These are phyloP conservation scores for Theretra japonica DNA, from an alignment of 2,888 invertebrate species.

Conservation along the genomic window DNA sequence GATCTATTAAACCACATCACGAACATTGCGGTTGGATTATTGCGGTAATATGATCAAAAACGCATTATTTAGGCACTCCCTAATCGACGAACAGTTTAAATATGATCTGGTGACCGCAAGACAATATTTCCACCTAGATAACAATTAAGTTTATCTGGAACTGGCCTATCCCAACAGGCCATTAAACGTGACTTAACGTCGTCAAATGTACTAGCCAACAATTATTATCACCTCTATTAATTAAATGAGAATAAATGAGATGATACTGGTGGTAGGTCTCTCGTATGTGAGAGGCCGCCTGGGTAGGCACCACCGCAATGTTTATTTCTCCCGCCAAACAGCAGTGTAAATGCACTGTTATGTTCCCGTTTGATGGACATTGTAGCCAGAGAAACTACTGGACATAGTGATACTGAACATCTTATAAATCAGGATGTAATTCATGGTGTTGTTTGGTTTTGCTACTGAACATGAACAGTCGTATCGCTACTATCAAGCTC, in stretches of 20 bases:
- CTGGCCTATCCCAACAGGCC: neutral
- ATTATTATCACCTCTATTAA: neutral
- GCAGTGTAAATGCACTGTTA: too few species aligned
- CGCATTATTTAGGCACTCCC: neutral
- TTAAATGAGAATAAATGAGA: neutral
- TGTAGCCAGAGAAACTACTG: too few species aligned
- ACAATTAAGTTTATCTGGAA: slow-evolving; percentile 11
- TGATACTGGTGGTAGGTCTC: too few species aligned
- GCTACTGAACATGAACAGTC: too few species aligned
- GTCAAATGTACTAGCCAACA: neutral
- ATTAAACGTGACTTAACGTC: neutral
- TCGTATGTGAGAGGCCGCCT: too few species aligned
- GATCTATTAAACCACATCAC: neutral
- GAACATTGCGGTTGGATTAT: neutral
- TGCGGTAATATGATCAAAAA: neutral
- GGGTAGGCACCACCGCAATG: too few species aligned
- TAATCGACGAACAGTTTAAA: neutral
- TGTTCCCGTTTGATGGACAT: too few species aligned
- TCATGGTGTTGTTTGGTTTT: too few species aligned
- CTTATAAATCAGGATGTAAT: too few species aligned
- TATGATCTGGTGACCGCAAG: neutral
- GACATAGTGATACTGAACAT: too few species aligned
- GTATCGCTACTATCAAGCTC: too few species aligned
- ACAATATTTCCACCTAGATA: neutral
- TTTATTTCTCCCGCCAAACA: too few species aligned